Base-by-base conservation (phyloP, 2,797 vertebrate genomes). In the Phalloptychus januarius region DNA sequence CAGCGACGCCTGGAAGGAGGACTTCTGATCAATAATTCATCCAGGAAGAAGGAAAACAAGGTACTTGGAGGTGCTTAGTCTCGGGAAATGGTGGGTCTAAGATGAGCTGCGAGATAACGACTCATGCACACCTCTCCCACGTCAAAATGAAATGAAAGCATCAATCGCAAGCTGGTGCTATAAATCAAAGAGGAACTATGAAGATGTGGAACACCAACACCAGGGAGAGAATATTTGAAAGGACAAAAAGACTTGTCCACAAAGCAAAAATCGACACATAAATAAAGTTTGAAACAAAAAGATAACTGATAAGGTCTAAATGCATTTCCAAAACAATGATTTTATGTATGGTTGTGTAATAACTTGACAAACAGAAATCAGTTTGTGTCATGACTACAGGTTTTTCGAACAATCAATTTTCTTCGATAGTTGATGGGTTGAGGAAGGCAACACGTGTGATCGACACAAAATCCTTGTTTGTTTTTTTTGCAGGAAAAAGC, bases 21-120 rank as follows among this genome's bases (percentile, higher is more conserved):
- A 12, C 15, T 44, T 4, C 11, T 54, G 45, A 82, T 85, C 72
- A 87, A 80, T 85, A 79, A 87, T 86, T 87, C 63, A 89, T 77
- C 40, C 20, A 7, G 40, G 40, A 28, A 70, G 65, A 69, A 69
- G 65, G 38, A 42, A 70, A 28, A 42, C 38, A 25, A 40, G 63
- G 20, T 38, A 7, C 61, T 38, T 1, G 11, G 36, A 25, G 18
- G 16, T 20, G 13, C 28, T 44, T 7, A n/a, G 67, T 70, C 40
- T 44, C 25, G 7, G 8, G 20, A 40, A 67, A 36, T n/a, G 33
- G 7, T 20, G 31, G 40, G n/a, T 44, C 67, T 42, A 25, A 7
- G 23, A 69, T n/a, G 11, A 44, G 65, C 65, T 16, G 23, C 33
- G 13, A 50, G 20, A 11, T 4, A 38, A 36, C 10, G 5, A 23